A percentile compares a stretch with the other conserved stretches of the same genome.
These are phyloP conservation scores for Stictocephala bisonia DNA, from an alignment of 2,888 invertebrate genomes.

Conservation along the genomic window DNA sequence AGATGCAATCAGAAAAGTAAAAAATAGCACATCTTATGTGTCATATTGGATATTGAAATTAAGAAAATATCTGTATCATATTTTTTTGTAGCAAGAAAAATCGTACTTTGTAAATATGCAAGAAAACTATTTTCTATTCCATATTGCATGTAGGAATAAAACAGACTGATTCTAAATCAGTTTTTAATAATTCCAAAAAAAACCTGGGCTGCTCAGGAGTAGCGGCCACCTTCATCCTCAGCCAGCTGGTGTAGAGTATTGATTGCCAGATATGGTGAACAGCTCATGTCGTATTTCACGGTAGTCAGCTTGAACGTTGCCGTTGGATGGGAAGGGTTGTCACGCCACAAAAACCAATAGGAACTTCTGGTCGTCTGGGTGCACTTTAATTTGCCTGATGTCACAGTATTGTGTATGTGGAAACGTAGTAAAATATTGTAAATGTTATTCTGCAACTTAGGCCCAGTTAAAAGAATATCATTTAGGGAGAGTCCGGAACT, in stretches of 20 bases:
- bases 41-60: no score
- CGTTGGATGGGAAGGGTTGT: neutral
- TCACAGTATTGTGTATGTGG: slow-evolving; percentile 9
- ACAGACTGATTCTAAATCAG: no score
- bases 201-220: slow-evolving; percentile 48
- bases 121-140: no score
- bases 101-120: no score
- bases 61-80: no score
- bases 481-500: slow-evolving; percentile 10
- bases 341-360: slow-evolving; percentile 20
- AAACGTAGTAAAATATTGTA: slow-evolving; percentile 9
- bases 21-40: no score
- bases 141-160: no score
- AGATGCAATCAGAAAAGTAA: no score
- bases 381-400: slow-evolving; percentile 22
- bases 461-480: neutral
- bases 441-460: slow-evolving; percentile 28
- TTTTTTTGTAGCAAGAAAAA: no score
- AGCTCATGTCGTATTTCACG: slow-evolving; percentile 3
- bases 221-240: slow-evolving; percentile 33
- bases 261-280: slow-evolving; percentile 52
- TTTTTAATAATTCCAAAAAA: no score
- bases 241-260: slow-evolving; percentile 52
- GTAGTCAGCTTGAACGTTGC: neutral
- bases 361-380: slow-evolving; percentile 7